Evolutionary conservation across 2,888 invertebrate species (phyloP).

Genomic region (Synergus japonicus): DNA sequence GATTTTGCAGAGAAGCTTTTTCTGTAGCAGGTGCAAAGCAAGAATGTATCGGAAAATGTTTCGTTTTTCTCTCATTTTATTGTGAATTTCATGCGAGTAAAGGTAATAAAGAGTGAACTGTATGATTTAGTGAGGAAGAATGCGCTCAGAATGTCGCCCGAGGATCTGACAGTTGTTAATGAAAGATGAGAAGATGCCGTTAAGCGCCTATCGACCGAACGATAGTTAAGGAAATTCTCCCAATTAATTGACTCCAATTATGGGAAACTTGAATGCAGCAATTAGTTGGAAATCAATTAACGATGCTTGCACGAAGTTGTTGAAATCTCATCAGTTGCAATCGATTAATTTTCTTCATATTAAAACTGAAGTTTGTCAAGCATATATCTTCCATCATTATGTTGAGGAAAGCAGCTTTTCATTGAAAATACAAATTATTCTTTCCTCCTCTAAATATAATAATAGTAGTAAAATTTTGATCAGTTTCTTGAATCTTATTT

Average conservation of each 20-base stretch:
- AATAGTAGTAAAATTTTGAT: no score
- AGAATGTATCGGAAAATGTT: slow-evolving; percentile 22
- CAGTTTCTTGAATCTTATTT: neutral
- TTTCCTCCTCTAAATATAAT: neutral
- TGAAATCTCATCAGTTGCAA: neutral
- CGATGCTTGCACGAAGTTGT: slow-evolving; percentile 53
- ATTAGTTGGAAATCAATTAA: slow-evolving; percentile 73
- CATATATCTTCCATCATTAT: neutral
- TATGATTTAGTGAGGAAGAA: neutral
- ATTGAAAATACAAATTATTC: neutral
- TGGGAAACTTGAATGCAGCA: slow-evolving; percentile 65
- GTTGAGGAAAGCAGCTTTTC: neutral
- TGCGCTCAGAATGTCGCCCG: neutral
- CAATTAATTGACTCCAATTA: slow-evolving; percentile 72
- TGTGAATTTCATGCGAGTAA: slow-evolving; percentile 12
- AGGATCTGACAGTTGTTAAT: slow-evolving; percentile 40
- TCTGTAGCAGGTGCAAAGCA: slow-evolving; percentile 5
- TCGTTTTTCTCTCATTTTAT: neutral
- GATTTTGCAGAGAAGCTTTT: slow-evolving; percentile 4
- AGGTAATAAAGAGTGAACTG: slow-evolving; percentile 9
- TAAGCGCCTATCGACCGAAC: slow-evolving; percentile 53
- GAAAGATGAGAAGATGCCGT: slow-evolving; percentile 42
- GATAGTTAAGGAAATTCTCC: slow-evolving; percentile 58
- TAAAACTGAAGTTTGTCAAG: neutral
- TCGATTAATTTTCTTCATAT: slow-evolving; percentile 10